Evolutionary conservation across 2,113 vertebrate genomes (phyloP).

Genomic region (Vireo altiloquus): DNA sequence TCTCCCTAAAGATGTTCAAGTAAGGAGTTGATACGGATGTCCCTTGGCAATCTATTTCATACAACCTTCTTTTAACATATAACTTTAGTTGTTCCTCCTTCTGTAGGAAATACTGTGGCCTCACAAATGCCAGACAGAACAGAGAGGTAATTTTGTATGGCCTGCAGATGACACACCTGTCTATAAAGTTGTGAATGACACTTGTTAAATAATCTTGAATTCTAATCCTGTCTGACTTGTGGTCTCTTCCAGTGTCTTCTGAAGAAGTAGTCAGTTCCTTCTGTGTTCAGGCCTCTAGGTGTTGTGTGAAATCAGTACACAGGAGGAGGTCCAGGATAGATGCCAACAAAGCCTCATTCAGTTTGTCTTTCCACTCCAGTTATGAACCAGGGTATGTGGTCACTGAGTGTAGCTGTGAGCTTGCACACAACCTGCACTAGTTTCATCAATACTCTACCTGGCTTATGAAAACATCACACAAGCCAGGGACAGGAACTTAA

Average conservation of each 20-base stretch:
- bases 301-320: not conserved
- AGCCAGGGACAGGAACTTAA: not conserved
- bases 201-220: not conserved
- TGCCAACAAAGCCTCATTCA: not conserved
- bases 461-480: not conserved
- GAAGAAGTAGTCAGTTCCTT: not conserved
- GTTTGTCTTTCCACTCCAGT: not conserved
- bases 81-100: not conserved
- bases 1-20: not conserved
- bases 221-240: not conserved
- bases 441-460: not conserved
- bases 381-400: not conserved
- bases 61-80: not conserved
- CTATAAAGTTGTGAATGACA: not conserved
- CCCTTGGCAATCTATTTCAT: not conserved
- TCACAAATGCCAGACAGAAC: not conserved
- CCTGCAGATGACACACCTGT: not conserved
- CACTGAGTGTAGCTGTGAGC: not conserved
- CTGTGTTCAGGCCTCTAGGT: not conserved
- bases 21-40: not conserved
- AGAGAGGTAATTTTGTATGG: not conserved
- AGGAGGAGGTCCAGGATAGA: not conserved
- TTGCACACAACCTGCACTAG: not conserved
- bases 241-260: not conserved
- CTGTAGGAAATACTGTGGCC: not conserved